A percentile compares a stretch with the other conserved stretches of the same genome.
Conservation (phyloP, 92 coral and sea anemone genomes). For the Metridium senile region DNA sequence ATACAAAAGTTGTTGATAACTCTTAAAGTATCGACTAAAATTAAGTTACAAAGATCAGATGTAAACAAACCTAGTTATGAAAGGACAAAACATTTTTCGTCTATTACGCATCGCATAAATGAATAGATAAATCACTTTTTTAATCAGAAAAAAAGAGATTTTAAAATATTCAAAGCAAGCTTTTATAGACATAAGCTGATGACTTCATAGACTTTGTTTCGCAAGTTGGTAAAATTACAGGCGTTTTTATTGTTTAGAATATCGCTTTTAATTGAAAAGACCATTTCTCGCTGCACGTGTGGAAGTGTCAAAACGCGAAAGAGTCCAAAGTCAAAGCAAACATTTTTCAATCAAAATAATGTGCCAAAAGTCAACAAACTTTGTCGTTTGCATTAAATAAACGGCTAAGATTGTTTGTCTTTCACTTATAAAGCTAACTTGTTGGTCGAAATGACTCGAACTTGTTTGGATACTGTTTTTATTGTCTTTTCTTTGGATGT, state of each 20-base stretch:
- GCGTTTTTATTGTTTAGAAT: constrained; percentile 17
- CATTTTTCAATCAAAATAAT: background rate
- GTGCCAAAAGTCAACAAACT: background rate
- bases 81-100: too few relatives aligned
- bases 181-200: too few relatives aligned
- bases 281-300: constrained; percentile 7
- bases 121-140: too few relatives aligned
- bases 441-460: background rate
- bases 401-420: background rate
- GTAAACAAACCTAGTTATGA: background rate
- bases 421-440: background rate
- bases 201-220: too few relatives aligned
- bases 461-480: too few relatives aligned
- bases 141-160: too few relatives aligned
- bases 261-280: constrained; percentile 13
- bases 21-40: too few relatives aligned
- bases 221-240: too few relatives aligned
- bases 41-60: background rate
- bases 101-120: too few relatives aligned
- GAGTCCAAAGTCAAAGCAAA: background rate
- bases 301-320: background rate
- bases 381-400: background rate
- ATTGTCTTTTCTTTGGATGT: too few relatives aligned
- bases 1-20: too few relatives aligned
- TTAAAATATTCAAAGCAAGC: too few relatives aligned